Evolutionary conservation across 1,140 invertebrate genomes (phyloP), one percentile per base, ranked within the genome.

Genomic region (Daktulosphaira vitifoliae): DNA sequence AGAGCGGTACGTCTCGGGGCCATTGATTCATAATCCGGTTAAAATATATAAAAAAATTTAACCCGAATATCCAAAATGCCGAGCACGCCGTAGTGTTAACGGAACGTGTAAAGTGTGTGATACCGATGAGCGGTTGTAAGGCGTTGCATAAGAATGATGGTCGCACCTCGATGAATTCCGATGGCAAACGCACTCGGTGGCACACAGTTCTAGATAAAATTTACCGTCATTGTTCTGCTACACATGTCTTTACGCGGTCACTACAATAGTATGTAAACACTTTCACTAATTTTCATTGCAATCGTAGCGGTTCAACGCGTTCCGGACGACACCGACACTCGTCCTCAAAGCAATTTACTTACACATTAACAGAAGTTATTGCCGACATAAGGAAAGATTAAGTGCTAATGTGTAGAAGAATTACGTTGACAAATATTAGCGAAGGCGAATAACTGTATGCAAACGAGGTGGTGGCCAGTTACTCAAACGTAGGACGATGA

Each of bases 241-340:
- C 26, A 59, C 54, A 18, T n/a, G 16, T 18, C 1, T 46, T 3
- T 46, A 26, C 38, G 38, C 39, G 9, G 39, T 26, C 29, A 11
- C 29, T 33, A 33, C 11, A 11, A 33, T 33, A n/a, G n/a, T n/a
- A n/a, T n/a, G n/a, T n/a, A 33, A 46, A 59, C 54, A 59, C 54
- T 59, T 59, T 59, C 54, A 59, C 54, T 59, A 59, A 46, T 46
- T 59, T 59, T 18, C 54, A 46, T 59, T 46, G 15, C 16, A 22
- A 23, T 15, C 5, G 25, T 15, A 3, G 18, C 16, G 38, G n/a
- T 20, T 18, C 6, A 22, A 8, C 39, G n/a, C 39, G n/a, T 44
- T n/a, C 39, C 11, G 29, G 29, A 33, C 29, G 29, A 11, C n/a
- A n/a, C n/a, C n/a, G n/a, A n/a, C n/a, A n/a, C n/a, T n/a, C n/a